phyloP scores from a whole-genome alignment of 2,797 vertebrate species.

The Semotilus atromaculatus region DNA sequence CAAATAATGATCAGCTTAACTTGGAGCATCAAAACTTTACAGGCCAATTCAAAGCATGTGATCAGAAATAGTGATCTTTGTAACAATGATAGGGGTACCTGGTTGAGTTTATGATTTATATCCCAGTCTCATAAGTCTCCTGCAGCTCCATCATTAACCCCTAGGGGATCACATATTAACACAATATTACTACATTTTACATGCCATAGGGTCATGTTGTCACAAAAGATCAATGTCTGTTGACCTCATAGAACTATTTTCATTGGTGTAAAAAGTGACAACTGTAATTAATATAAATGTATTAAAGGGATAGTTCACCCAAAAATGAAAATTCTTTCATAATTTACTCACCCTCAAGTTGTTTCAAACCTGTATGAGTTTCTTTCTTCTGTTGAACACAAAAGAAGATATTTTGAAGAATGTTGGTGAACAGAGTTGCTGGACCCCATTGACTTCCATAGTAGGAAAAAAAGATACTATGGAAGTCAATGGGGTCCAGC shows the following conservation, averaged over 20 bases:
- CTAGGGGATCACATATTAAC: not conserved
- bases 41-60: not conserved
- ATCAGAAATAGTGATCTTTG: not conserved
- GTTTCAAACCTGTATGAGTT: no score
- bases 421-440: no score
- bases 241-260: not conserved
- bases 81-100: not conserved
- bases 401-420: no score
- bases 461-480: no score
- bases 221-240: not conserved
- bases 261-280: not conserved
- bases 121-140: not conserved
- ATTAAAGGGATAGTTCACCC: no score
- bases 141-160: not conserved
- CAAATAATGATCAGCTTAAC: slow-evolving; percentile 7
- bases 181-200: not conserved
- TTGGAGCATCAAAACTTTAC: not conserved
- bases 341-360: no score
- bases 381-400: no score
- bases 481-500: no score
- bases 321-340: no score
- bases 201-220: not conserved
- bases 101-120: not conserved
- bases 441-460: no score
- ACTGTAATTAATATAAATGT: not conserved